Percentiles rank a stretch among this genome's conserved stretches.
Conservation (phyloP, 2,888 invertebrate genomes). For the Crocallis elinguaria region DNA sequence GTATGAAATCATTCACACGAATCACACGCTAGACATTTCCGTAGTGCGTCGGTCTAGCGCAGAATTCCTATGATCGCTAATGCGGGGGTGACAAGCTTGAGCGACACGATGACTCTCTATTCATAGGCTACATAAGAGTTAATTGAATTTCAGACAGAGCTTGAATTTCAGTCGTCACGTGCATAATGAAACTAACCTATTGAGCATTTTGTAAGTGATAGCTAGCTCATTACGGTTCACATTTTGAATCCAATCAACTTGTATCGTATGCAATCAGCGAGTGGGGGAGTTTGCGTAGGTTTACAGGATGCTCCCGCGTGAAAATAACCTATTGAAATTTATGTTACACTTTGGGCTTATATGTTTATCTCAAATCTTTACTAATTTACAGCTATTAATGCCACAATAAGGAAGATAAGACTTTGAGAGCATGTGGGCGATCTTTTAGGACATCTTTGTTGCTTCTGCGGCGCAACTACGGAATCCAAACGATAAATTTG, state of each 20-base stretch:
- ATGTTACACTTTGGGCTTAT: neutral
- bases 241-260: constrained; percentile 26
- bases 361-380: no score
- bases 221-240: constrained; percentile 19
- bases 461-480: no score
- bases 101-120: constrained; percentile 25
- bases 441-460: no score
- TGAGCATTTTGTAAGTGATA: constrained; percentile 17
- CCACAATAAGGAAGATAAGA: no score
- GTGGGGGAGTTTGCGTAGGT: constrained; percentile 16
- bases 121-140: constrained; percentile 31
- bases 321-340: constrained; percentile 26
- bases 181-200: constrained; percentile 24
- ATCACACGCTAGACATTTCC: constrained; percentile 8
- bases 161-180: constrained; percentile 11
- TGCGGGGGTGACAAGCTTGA: neutral
- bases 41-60: constrained; percentile 7
- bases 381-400: no score
- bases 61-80: constrained; percentile 2
- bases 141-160: constrained; percentile 50
- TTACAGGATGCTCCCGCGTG: constrained; percentile 22
- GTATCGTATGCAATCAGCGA: constrained; percentile 22
- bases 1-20: neutral
- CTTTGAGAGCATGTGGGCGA: no score
- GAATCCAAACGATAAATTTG: no score